Evolutionary conservation across 2,113 vertebrate genomes (phyloP).

Genomic region (Aegithalos caudatus): DNA sequence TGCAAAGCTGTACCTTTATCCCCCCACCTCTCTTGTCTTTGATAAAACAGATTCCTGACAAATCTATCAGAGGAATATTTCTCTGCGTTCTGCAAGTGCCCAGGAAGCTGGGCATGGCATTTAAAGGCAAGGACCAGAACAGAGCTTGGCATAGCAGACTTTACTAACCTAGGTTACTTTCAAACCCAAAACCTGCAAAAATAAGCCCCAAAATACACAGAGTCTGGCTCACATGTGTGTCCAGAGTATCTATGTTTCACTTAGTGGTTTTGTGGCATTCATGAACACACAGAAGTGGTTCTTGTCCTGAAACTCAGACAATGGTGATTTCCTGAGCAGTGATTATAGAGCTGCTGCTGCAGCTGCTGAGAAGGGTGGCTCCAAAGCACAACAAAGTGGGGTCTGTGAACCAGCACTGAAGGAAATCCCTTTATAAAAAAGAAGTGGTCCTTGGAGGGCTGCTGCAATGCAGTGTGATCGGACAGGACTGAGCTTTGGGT

Average conservation of each 20-base stretch:
- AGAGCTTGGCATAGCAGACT: background rate
- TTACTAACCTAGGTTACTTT: background rate
- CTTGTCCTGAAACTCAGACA: background rate
- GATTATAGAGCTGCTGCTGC: background rate
- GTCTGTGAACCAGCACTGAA: background rate
- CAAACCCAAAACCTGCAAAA: background rate
- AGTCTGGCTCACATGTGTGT: background rate
- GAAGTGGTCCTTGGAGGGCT: background rate
- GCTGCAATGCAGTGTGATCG: rapidly evolving
- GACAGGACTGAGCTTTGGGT: background rate
- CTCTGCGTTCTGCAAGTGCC: background rate
- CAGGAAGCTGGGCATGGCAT: background rate
- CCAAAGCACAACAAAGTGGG: background rate
- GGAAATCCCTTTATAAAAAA: background rate
- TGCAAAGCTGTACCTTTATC: background rate
- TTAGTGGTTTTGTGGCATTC: background rate
- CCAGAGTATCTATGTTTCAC: background rate
- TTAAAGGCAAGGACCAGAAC: background rate
- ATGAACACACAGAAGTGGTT: background rate
- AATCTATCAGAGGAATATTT: background rate
- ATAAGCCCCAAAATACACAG: background rate
- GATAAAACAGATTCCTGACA: background rate
- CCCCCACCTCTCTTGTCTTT: background rate
- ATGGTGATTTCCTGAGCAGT: background rate
- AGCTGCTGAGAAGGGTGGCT: background rate